phyloP scores from a whole-genome alignment of 1,140 invertebrate genomes.

The Micrasema longulum region DNA sequence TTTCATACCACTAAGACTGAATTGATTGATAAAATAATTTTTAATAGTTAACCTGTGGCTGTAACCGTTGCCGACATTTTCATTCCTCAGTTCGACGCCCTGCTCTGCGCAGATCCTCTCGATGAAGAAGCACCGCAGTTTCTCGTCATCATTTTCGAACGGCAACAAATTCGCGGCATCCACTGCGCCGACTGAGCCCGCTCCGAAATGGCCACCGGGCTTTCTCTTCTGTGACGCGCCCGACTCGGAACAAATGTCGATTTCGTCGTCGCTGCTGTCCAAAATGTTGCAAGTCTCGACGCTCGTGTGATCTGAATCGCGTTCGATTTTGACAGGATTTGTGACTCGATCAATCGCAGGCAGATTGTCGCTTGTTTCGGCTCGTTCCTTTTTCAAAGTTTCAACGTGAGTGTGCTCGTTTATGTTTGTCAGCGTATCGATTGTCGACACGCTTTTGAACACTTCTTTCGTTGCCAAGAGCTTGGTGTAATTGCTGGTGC shows the following conservation, averaged over 20 bases:
- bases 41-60: slow-evolving; percentile 34
- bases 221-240: not conserved
- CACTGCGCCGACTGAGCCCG: not conserved
- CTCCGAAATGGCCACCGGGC: slow-evolving; percentile 4
- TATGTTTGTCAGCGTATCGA: slow-evolving; percentile 43
- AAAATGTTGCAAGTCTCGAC: slow-evolving; percentile 1
- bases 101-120: slow-evolving; percentile 62
- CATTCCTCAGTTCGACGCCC: slow-evolving; percentile 63
- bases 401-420: too few species aligned
- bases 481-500: slow-evolving; percentile 13
- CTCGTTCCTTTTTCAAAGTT: too few species aligned
- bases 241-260: slow-evolving; percentile 57
- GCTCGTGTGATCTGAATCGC: not conserved
- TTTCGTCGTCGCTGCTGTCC: slow-evolving; percentile 59
- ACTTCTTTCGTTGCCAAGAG: slow-evolving; percentile 22
- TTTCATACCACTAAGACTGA: too few species aligned
- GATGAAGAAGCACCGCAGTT: slow-evolving; percentile 59
- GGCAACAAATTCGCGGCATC: slow-evolving; percentile 56
- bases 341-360: not conserved
- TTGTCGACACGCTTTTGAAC: slow-evolving; percentile 40
- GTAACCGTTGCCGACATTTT: slow-evolving; percentile 62
- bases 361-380: too few species aligned
- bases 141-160: slow-evolving; percentile 58
- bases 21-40: too few species aligned
- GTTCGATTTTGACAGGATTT: not conserved